Evolutionary conservation across 2,888 invertebrate species (phyloP), one percentile per base, ranked within the genome.

Genomic region (Platypus cylindrus): DNA sequence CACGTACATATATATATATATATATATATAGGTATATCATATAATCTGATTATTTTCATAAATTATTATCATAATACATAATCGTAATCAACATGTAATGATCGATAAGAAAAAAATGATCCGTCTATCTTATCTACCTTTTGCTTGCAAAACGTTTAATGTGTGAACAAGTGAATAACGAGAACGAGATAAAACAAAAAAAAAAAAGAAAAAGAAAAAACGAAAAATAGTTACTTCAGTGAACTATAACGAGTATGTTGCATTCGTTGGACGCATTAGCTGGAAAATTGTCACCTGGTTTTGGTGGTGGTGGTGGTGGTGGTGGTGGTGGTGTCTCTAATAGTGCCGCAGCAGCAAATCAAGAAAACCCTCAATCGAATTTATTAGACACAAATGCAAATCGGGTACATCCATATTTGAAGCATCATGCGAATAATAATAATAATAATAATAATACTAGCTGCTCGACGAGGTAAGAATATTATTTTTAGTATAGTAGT

Each of bases 231-330:
- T 59, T 64, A 39, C 43, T 50, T 49, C 50, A 43, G 47, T 45
- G 48, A 43, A 37, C 37, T 41, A 44, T 38, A 37, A 40, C 67
- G 63, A 67, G 64, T 60, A 86, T 86, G 86, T 73, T 87, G 65
- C 80, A 83, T 65, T 81, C 85, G 53, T 68, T 87, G 65, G 85
- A 85, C 71, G 78, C 80, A 63, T 72, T 87, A 67, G 86, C 86
- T 67, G 83, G 83, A 61, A 87, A 87, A 67, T 79, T 86, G 63
- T 85, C 86, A 63, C 85, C 86, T 59, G 81, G 81, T 63, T 38
- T 32, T 18, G 13, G 14, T 3, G n/a, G n/a, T n/a, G n/a, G n/a
- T n/a, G n/a, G n/a, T n/a, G n/a, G n/a, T n/a, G n/a, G n/a, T n/a
- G n/a, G n/a, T n/a, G n/a, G n/a, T n/a, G n/a, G n/a, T n/a, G n/a